Evolutionary conservation across 2,113 vertebrate genomes (phyloP), one percentile per base, ranked within the genome.

Genomic region (Gracilinanus agilis): DNA sequence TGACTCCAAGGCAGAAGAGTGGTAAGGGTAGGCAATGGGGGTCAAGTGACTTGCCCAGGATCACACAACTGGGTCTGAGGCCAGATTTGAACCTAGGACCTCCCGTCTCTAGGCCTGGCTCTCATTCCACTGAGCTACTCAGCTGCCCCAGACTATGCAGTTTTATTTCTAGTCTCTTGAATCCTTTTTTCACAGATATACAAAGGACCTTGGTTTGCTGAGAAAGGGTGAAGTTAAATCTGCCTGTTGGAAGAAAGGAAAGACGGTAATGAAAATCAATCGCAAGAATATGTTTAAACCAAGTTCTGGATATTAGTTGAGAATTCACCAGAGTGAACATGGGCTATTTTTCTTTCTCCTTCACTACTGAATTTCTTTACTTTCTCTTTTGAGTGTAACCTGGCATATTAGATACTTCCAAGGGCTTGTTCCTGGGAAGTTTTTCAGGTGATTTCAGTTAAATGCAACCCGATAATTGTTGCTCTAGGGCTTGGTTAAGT

Each of bases 361-460:
- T 94, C 83, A 54, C 92, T 53, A 89, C 92, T 55, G 61, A 95
- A 92, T 97, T 97, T 49, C 49, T 49, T 95, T 58, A 94, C 96
- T 98, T 98, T 98, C 7, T 3, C 95, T 96, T 98, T 92, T 75
- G 96, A 97, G 97, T 96, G 90, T 27, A 54, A 98, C 97, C 93
- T 94, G 93, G 95, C 93, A 98, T 97, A 98, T 98, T 96, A 97
- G 97, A 97, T 89, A 54, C 97, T 98, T 98, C 97, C 97, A 98
- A 96, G 94, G 88, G 92, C 92, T 98, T 88, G 11, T 98, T 97
- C 97, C 95, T 97, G 97, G 9, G 89, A 98, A 97, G 97, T 97
- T 98, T 98, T 97, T 97, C 97, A 98, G 98, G 98, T 98, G 98
- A 98, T 98, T 98, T 98, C 98, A 95, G 98, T 98, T 98, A 98